A percentile compares a stretch with the other conserved stretches of the same genome.
phyloP scores from a whole-genome alignment of 2,888 invertebrate species.

The Imbricaverruca yamaguchii region DNA sequence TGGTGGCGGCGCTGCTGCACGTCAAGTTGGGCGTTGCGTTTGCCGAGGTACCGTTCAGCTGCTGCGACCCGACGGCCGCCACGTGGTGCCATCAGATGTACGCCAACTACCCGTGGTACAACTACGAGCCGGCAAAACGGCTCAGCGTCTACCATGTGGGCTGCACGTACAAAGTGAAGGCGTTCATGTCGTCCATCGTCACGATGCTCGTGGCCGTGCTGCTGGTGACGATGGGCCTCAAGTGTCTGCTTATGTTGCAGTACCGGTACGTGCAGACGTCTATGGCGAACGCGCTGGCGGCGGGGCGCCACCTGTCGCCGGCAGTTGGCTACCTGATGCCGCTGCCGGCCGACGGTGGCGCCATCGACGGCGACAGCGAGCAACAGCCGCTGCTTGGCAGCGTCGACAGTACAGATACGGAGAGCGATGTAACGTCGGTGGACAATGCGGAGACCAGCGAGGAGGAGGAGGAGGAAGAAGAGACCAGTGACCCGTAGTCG shows the following conservation, averaged over 20 bases:
- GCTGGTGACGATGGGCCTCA: neutral
- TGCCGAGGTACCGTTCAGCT: conserved; percentile 12
- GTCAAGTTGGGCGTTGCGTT: neutral
- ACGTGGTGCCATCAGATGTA: conserved; percentile 14
- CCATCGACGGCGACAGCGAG: neutral
- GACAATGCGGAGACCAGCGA: neutral
- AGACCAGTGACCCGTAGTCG: too few relatives aligned
- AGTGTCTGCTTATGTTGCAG: neutral
- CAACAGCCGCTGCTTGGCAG: neutral
- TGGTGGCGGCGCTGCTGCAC: neutral
- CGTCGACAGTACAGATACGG: neutral
- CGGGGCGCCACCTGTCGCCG: conserved; percentile 12
- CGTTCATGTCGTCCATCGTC: neutral
- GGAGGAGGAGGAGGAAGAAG: too few relatives aligned
- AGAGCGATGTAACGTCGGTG: neutral
- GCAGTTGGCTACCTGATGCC: neutral
- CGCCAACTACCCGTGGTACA: conserved; percentile 9
- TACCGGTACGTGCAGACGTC: conserved; percentile 9
- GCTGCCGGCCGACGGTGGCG: neutral
- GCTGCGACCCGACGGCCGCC: neutral
- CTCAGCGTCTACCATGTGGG: neutral
- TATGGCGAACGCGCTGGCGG: neutral
- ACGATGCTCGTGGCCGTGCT: neutral
- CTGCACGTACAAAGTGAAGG: neutral
- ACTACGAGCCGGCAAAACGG: neutral